Evolutionary conservation across 2,797 vertebrate genomes (phyloP).

Genomic region (Pipistrellus pygmaeus): DNA sequence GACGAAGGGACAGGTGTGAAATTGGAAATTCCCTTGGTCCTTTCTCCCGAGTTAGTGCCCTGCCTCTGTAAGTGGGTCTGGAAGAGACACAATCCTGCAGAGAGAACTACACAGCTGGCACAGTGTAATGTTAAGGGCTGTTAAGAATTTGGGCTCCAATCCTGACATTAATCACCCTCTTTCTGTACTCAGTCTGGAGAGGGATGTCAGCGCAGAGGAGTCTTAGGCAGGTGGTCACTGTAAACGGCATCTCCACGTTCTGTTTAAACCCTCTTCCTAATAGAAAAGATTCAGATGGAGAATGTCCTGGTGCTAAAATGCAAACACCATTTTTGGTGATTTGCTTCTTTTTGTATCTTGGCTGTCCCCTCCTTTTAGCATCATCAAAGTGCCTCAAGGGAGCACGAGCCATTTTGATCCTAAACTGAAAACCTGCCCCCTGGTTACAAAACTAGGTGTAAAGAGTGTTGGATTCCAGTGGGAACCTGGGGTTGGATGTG

Average conservation of each 20-base stretch:
- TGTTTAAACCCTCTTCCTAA: background rate
- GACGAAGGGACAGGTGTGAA: background rate
- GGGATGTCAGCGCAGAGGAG: background rate
- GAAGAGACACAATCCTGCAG: background rate
- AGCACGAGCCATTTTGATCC: background rate
- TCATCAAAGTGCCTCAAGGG: background rate
- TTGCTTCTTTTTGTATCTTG: background rate
- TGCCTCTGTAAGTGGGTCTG: background rate
- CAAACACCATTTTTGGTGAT: background rate
- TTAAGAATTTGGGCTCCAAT: background rate
- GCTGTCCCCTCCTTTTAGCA: background rate
- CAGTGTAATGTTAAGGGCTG: background rate
- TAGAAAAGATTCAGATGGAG: background rate
- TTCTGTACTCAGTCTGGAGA: background rate
- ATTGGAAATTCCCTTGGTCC: background rate
- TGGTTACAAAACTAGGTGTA: background rate
- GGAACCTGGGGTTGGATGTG: background rate
- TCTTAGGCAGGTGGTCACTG: background rate
- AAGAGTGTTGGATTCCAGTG: background rate
- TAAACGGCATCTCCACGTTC: background rate
- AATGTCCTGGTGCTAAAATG: background rate
- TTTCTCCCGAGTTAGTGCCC: background rate
- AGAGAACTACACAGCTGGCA: background rate
- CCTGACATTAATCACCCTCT: background rate
- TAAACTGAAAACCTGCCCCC: background rate